A percentile compares a stretch with the other conserved stretches of the same genome.
phyloP scores from a whole-genome alignment of 2,113 vertebrate genomes.

The Osmerus mordax region DNA sequence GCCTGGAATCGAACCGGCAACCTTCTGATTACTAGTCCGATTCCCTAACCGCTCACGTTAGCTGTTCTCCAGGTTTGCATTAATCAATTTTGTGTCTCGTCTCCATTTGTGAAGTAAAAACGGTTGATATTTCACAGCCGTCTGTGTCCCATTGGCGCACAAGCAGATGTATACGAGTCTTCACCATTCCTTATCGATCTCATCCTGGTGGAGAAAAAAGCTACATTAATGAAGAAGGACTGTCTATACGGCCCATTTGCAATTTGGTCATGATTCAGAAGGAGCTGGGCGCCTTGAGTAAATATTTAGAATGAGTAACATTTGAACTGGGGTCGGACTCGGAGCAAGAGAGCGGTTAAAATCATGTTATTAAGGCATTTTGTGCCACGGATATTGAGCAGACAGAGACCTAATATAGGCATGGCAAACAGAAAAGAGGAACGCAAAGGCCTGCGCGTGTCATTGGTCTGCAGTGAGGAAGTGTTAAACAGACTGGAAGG shows the following conservation, averaged over 20 bases:
- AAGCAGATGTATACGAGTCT: conserved; percentile 27
- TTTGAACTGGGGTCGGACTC: conserved; percentile 41
- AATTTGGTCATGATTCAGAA: conserved; percentile 31
- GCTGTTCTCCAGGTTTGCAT: no score
- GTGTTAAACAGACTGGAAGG: conserved; percentile 10
- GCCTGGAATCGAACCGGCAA: no score
- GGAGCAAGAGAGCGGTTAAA: conserved; percentile 29
- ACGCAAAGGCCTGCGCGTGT: not conserved
- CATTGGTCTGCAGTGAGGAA: conserved; percentile 2
- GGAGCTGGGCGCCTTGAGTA: not conserved
- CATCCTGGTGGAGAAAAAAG: conserved; percentile 28
- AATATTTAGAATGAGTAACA: conserved; percentile 41
- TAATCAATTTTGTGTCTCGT: no score
- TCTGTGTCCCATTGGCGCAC: not conserved
- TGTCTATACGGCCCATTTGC: conserved; percentile 13
- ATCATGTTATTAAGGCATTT: conserved; percentile 39
- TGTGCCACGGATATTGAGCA: conserved; percentile 35
- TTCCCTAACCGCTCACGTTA: no score
- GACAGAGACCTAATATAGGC: conserved; percentile 4
- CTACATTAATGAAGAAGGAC: conserved; percentile 42
- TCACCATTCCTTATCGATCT: conserved; percentile 52
- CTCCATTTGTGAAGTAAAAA: no score
- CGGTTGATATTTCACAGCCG: no score
- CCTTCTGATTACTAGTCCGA: no score
- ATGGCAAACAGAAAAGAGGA: not conserved